A percentile compares a stretch with the other conserved stretches of the same genome.
phyloP scores from a whole-genome alignment of 2,113 vertebrate species.

The Colaptes auratus region DNA sequence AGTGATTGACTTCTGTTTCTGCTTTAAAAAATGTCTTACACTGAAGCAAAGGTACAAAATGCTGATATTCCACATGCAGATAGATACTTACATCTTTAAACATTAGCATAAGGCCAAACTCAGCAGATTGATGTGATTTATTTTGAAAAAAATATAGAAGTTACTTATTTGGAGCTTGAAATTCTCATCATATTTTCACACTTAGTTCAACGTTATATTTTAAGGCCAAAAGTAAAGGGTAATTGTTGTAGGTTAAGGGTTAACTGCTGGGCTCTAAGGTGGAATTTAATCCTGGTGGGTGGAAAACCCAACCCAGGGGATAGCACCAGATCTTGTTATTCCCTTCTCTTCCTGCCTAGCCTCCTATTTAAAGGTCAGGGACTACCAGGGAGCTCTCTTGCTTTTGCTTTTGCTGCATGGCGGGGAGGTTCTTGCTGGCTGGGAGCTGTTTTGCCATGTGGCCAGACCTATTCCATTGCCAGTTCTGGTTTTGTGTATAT shows the following conservation, averaged over 20 bases:
- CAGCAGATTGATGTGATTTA: background rate
- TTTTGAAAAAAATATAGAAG: background rate
- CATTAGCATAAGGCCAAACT: background rate
- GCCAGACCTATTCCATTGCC: too few species aligned
- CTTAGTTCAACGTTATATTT: background rate
- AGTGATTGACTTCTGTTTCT: background rate
- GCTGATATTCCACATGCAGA: background rate
- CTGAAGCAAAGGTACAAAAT: background rate
- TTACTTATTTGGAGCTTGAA: background rate
- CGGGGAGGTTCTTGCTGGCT: too few species aligned
- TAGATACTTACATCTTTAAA: background rate
- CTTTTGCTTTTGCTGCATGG: too few species aligned
- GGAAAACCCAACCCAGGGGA: too few species aligned
- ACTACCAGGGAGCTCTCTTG: too few species aligned
- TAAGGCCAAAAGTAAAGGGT: background rate
- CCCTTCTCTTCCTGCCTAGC: too few species aligned
- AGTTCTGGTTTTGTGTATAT: too few species aligned
- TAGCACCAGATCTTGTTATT: too few species aligned
- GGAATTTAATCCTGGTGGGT: too few species aligned
- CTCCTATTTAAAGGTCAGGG: too few species aligned
- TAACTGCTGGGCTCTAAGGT: too few species aligned
- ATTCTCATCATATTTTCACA: background rate
- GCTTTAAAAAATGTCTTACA: background rate
- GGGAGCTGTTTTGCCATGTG: too few species aligned
- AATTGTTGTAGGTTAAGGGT: background rate